Conservation (phyloP, 2,797 vertebrate species). For the Protosalanx chinensis region DNA sequence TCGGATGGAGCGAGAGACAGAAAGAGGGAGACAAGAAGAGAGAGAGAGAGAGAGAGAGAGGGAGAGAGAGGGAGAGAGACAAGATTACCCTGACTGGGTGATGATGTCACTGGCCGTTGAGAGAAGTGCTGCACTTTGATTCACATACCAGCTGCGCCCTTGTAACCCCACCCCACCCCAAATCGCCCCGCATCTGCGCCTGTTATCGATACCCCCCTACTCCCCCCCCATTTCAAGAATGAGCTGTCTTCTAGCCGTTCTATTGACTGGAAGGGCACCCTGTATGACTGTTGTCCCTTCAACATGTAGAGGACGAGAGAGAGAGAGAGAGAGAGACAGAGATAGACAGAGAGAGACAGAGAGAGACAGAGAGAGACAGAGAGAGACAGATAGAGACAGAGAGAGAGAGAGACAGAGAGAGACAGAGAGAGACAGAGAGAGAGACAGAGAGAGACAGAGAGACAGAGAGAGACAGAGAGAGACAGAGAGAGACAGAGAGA, state of each 20-base stretch:
- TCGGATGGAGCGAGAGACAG: conserved; percentile 15
- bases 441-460: too few species aligned
- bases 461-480: not conserved
- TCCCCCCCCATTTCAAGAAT: not conserved
- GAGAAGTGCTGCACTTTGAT: conserved; percentile 20
- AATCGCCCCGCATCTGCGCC: too few species aligned
- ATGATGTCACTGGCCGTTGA: conserved; percentile 61
- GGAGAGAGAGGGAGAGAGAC: conserved; percentile 14
- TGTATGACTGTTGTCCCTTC: not conserved
- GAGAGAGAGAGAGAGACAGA: not conserved
- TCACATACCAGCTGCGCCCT: not conserved
- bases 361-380: too few species aligned
- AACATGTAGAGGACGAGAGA: not conserved
- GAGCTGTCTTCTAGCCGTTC: not conserved
- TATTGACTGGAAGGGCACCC: not conserved
- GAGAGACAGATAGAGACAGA: too few species aligned
- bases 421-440: too few species aligned
- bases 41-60: conserved; percentile 14
- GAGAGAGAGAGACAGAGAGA: too few species aligned
- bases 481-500: too few species aligned
- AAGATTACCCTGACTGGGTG: conserved; percentile 40
- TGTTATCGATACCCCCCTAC: not conserved
- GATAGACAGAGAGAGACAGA: too few species aligned
- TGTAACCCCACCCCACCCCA: not conserved
- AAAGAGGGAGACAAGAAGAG: conserved; percentile 2